A percentile compares a stretch with the other conserved stretches of the same genome.
Conservation (phyloP, 2,797 vertebrate species). For the Simalia tracyae region DNA sequence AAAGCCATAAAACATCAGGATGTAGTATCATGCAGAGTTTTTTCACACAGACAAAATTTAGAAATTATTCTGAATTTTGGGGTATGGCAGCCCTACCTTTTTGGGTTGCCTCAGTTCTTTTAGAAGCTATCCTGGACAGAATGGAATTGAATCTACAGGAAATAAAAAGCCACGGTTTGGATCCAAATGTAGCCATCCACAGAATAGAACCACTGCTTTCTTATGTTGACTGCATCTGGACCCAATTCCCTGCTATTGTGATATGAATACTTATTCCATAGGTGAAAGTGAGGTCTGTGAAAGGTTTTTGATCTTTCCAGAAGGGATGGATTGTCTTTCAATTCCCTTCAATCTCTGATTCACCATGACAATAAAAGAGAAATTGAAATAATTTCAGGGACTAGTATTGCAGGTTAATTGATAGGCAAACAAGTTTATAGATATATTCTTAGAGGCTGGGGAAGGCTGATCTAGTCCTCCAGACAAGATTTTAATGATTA, state of each 20-base stretch:
- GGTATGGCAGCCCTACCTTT: background rate
- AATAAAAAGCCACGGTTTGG: background rate
- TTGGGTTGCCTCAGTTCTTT: background rate
- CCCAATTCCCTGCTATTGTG: background rate
- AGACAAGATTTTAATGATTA: constrained; percentile 9
- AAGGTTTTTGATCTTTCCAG: background rate
- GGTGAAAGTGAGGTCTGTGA: background rate
- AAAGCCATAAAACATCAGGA: background rate
- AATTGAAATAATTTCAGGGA: background rate
- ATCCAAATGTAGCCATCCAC: background rate
- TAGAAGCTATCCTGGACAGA: background rate
- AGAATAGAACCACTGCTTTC: background rate
- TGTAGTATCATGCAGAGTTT: too few relatives aligned
- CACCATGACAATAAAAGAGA: too few relatives aligned
- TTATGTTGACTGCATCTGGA: background rate
- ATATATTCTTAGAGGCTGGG: background rate
- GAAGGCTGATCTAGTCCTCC: background rate
- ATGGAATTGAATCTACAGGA: background rate
- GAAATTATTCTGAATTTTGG: background rate
- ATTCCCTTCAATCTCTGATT: background rate
- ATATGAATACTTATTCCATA: background rate
- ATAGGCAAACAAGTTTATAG: background rate
- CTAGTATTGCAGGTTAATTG: background rate
- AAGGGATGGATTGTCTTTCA: background rate
- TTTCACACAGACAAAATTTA: too few relatives aligned